Evolutionary conservation across 2,113 vertebrate genomes (phyloP), one percentile per base, ranked within the genome.

Genomic region (Entomyzon cyanotis): DNA sequence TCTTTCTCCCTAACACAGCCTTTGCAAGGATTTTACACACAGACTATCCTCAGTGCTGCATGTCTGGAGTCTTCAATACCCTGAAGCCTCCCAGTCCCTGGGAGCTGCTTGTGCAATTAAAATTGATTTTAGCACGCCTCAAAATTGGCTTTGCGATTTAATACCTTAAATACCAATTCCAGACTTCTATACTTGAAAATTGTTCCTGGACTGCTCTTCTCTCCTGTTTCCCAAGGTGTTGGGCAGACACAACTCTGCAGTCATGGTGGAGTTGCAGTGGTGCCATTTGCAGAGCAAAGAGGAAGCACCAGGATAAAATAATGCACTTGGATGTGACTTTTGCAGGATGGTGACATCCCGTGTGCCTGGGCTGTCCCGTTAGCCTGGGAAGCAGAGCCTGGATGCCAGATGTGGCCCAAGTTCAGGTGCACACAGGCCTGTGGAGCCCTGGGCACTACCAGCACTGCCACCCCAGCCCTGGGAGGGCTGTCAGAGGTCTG

Each of bases 261-360:
- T 27, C 19, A 25, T 15, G 44, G 16, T 0, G 1, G 47, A 70
- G 25, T 64, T 39, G 49, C 53, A 42, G 27, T 5, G 1, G 10
- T 7, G 28, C 18, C 47, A 6, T 41, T 20, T 39, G 41, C 60
- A 81, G 65, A 70, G 44, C 63, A 37, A 70, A 47, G 23, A 65
- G 52, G 35, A 64, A 64, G 41, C 23, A n/a, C 13, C 63, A 30
- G 12, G 12, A 16, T 0, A 19, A 3, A 25, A n/a, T 6, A 30
- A 35, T 10, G 27, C 15, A 15, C 47, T 35, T 5, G 22, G 9
- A 37, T 44, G 12, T 50, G 78, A 73, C 63, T 74, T 80, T 28
- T 60, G 41, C n/a, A 3, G 31, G 60, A 39, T 1, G 19, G 22
- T 14, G 30, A 7, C 1, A 0, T 23, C 12, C 31, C 0, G 0